Evolutionary conservation across 2,113 vertebrate species (phyloP).

Genomic region (Gasterosteus aculeatus): DNA sequence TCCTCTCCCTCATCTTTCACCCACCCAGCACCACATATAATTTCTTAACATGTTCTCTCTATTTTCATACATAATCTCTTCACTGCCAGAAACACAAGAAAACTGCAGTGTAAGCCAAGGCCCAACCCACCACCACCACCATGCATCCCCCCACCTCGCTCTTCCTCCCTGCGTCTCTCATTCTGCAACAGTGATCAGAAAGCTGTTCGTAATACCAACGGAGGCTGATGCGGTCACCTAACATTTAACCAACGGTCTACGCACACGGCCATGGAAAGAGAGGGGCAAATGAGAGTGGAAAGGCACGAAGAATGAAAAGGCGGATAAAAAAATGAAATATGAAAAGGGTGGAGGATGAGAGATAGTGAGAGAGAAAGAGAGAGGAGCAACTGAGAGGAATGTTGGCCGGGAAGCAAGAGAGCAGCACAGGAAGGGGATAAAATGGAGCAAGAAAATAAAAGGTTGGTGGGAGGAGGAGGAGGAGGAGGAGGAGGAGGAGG

Average conservation of each 20-base stretch:
- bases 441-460: slow-evolving; percentile 53
- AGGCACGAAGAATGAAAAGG: slow-evolving; percentile 25
- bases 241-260: slow-evolving; percentile 66
- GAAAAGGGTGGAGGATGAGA: slow-evolving; percentile 23
- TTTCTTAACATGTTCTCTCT: slow-evolving; percentile 64
- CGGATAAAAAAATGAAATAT: slow-evolving; percentile 3
- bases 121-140: neutral
- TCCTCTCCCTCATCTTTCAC: slow-evolving; percentile 31
- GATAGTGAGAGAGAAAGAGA: slow-evolving; percentile 37
- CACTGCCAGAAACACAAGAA: slow-evolving; percentile 59
- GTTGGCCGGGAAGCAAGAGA: slow-evolving; percentile 49
- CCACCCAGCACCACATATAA: slow-evolving; percentile 43
- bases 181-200: slow-evolving; percentile 35
- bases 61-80: slow-evolving; percentile 63
- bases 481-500: slow-evolving; percentile 32
- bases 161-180: slow-evolving; percentile 9
- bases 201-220: slow-evolving; percentile 65
- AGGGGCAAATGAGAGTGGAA: slow-evolving; percentile 29
- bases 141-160: slow-evolving; percentile 27
- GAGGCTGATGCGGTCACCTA: slow-evolving; percentile 58
- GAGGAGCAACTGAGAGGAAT: slow-evolving; percentile 38
- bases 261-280: slow-evolving; percentile 32
- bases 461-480: slow-evolving; percentile 18
- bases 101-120: slow-evolving; percentile 66
- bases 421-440: slow-evolving; percentile 48